phyloP scores from a whole-genome alignment of 1,140 invertebrate genomes.

The Steinernema khuongi region DNA sequence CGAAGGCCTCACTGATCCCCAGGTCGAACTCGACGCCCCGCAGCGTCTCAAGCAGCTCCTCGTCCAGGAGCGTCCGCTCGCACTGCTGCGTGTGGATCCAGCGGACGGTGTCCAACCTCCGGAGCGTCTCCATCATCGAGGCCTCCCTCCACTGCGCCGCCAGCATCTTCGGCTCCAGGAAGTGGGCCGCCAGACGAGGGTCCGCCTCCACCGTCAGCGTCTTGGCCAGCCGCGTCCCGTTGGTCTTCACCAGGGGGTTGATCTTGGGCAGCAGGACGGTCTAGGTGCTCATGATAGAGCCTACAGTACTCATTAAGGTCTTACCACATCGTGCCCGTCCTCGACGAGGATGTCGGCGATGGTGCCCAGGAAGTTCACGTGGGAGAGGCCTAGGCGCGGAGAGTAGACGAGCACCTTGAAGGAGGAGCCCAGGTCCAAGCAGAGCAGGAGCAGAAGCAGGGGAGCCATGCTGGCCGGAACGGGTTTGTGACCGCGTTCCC shows the following conservation, averaged over 20 bases:
- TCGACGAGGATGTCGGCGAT: slow-evolving; percentile 24
- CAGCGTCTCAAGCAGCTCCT: not conserved
- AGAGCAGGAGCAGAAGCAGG: not conserved
- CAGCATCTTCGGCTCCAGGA: not conserved
- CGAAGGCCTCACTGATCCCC: not conserved
- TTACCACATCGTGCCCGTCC: not conserved
- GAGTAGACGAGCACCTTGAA: slow-evolving; percentile 21
- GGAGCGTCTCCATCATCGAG: not conserved
- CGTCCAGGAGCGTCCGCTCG: not conserved
- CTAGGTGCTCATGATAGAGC: not conserved
- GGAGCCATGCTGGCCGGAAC: not conserved
- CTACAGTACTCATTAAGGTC: not conserved
- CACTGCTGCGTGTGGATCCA: not conserved
- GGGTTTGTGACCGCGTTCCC: no score
- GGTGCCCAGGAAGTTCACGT: slow-evolving; percentile 27
- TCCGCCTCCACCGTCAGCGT: not conserved
- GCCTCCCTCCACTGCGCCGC: not conserved
- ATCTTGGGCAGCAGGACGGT: slow-evolving; percentile 17
- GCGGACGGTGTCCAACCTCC: not conserved
- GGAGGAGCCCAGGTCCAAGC: not conserved
- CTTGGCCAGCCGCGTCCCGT: slow-evolving; percentile 21
- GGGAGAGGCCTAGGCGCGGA: slow-evolving; percentile 20
- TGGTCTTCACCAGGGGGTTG: not conserved
- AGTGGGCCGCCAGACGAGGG: not conserved
- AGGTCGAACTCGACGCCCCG: not conserved